Percentiles rank a stretch among this genome's conserved stretches.
Evolutionary conservation across 1,140 invertebrate species (phyloP).

Genomic region (Colletes latitarsis): DNA sequence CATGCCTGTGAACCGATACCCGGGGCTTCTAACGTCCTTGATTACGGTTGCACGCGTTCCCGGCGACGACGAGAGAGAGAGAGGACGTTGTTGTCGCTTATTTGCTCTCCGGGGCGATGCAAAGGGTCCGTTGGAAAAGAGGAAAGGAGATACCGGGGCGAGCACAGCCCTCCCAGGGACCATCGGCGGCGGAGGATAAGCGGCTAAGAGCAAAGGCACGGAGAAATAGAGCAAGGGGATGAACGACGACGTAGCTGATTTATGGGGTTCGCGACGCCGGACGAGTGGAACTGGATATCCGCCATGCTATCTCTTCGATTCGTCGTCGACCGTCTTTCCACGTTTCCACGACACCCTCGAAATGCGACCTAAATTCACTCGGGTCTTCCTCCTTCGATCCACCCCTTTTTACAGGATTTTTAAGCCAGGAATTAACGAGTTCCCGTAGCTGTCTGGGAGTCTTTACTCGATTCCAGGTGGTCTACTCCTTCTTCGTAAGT

Average conservation of each 20-base stretch:
- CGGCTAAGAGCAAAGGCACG: constrained; percentile 18
- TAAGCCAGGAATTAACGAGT: too few relatives aligned
- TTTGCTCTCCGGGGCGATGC: constrained; percentile 57
- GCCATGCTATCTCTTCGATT: neutral
- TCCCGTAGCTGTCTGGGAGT: too few relatives aligned
- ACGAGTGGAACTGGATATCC: constrained; percentile 28
- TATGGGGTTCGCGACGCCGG: constrained; percentile 54
- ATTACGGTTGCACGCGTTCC: constrained; percentile 38
- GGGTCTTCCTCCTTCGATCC: too few relatives aligned
- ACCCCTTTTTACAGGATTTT: too few relatives aligned
- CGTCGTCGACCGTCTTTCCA: neutral
- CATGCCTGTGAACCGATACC: neutral
- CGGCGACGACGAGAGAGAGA: constrained; percentile 3
- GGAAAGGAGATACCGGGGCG: neutral
- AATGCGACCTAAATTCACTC: too few relatives aligned
- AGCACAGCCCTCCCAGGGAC: neutral
- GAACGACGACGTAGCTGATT: constrained; percentile 62
- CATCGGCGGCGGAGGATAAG: neutral
- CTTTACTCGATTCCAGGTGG: too few relatives aligned
- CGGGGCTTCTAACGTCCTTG: constrained; percentile 29
- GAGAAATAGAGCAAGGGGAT: constrained; percentile 46
- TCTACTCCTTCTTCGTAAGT: too few relatives aligned
- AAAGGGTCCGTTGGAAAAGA: constrained; percentile 42
- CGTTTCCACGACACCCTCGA: too few relatives aligned
- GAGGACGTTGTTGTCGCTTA: constrained; percentile 62